These are phyloP conservation scores for Centropus bengalensis DNA, from an alignment of 2,113 vertebrate genomes.

Conservation along the genomic window DNA sequence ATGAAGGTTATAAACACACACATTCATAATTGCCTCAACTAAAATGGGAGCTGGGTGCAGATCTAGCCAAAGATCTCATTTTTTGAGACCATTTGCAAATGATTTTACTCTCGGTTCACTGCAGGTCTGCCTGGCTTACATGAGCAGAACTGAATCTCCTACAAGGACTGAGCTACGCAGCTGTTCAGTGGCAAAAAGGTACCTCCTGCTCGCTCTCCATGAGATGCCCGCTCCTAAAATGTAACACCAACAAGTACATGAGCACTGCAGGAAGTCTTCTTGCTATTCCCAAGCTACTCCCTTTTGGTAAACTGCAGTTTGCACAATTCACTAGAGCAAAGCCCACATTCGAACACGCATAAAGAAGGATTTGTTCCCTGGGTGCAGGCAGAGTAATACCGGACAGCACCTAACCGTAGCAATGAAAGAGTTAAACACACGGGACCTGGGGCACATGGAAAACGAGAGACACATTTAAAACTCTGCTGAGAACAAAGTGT, in stretches of 20 bases:
- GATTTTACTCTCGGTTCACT: background rate
- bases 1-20: background rate
- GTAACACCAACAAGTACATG: background rate
- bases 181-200: background rate
- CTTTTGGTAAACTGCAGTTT: slow-evolving; percentile 14
- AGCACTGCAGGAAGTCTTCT: slow-evolving; percentile 15
- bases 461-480: background rate
- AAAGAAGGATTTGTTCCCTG: background rate
- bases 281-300: background rate
- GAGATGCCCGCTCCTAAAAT: background rate
- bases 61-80: background rate
- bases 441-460: background rate
- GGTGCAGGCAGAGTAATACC: background rate
- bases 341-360: background rate
- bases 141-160: background rate
- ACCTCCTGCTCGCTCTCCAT: slow-evolving; percentile 27
- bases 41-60: background rate
- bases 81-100: background rate
- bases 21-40: background rate
- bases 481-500: background rate
- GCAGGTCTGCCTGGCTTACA: background rate
- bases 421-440: background rate
- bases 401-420: background rate
- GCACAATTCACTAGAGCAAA: slow-evolving; percentile 20
- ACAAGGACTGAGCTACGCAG: background rate